These are phyloP conservation scores for Yoshiicerus persimilis DNA, from an alignment of 1,140 invertebrate species.

Conservation along the genomic window DNA sequence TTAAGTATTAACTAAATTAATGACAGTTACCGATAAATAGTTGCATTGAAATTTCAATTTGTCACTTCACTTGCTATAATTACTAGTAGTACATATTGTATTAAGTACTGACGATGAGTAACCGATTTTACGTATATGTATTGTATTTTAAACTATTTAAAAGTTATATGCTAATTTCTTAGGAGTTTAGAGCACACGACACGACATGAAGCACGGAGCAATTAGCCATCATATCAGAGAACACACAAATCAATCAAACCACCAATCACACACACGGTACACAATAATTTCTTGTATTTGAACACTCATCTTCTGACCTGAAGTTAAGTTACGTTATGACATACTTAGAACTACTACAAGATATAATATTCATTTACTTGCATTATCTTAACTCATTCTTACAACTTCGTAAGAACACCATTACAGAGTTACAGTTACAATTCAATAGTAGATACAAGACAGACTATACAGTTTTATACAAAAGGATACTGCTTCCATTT, in stretches of 20 bases:
- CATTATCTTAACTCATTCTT: neutral
- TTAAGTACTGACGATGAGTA: neutral
- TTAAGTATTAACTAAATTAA: neutral
- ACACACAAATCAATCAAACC: neutral
- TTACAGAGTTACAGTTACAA: neutral
- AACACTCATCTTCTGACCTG: slow-evolving; percentile 21
- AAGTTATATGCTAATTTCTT: neutral
- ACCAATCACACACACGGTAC: neutral
- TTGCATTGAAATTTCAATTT: slow-evolving; percentile 15
- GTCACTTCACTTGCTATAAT: neutral
- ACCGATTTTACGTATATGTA: neutral
- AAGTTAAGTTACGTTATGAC: neutral
- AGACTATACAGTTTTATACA: neutral
- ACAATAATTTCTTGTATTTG: slow-evolving; percentile 11
- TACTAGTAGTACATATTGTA: neutral
- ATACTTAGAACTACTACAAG: neutral
- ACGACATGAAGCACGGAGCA: neutral
- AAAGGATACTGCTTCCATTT: neutral
- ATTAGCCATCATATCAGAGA: neutral
- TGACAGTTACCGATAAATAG: neutral
- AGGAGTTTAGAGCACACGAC: neutral
- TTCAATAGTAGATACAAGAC: neutral
- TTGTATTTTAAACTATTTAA: neutral
- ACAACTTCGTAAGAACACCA: neutral
- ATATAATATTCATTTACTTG: no score